Conservation (phyloP, 2,797 vertebrate species). For the Emydoidea blandingii region DNA sequence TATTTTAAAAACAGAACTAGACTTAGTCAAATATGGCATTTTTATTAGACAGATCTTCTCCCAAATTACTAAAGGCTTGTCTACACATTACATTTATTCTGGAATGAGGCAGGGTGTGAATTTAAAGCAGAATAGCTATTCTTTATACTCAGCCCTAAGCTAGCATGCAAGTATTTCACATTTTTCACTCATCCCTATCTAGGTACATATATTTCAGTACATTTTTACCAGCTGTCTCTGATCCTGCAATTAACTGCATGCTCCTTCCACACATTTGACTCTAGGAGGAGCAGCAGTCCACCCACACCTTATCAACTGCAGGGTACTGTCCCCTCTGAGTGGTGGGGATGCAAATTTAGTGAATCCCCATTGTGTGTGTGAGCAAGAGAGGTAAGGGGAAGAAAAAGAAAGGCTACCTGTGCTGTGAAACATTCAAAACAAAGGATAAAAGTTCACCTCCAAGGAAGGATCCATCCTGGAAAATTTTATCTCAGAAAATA, state of each 20-base stretch:
- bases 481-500: not conserved
- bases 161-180: not conserved
- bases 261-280: not conserved
- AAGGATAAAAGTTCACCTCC: not conserved
- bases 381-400: not conserved
- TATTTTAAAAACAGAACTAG: not conserved
- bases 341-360: not conserved
- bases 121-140: not conserved
- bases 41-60: not conserved
- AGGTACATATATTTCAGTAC: not conserved
- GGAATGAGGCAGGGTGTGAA: not conserved
- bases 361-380: not conserved
- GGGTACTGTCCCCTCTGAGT: not conserved
- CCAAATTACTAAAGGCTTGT: not conserved
- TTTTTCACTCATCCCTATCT: not conserved
- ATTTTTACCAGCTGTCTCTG: not conserved
- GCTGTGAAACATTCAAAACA: not conserved
- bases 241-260: not conserved
- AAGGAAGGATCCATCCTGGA: not conserved
- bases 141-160: not conserved
- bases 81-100: not conserved
- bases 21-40: not conserved
- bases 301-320: not conserved
- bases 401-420: not conserved
- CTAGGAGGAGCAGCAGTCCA: not conserved